phyloP scores from a whole-genome alignment of 2,888 invertebrate species.

The Brassicogethes aeneus region DNA sequence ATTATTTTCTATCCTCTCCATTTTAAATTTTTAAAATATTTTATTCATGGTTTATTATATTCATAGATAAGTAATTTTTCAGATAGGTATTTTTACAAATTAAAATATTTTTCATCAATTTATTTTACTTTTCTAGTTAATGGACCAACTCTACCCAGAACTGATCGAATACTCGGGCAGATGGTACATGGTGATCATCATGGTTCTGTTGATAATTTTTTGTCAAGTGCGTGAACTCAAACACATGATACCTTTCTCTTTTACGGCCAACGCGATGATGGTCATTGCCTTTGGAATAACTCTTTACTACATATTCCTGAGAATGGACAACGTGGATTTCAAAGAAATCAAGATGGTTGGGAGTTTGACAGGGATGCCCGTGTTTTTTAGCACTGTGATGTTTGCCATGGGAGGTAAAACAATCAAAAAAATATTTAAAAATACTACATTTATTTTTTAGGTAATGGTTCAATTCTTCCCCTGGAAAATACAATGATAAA shows the following conservation, averaged over 20 bases:
- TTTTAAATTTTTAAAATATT: too few species aligned
- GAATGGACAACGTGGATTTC: conserved; percentile 31
- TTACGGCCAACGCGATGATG: conserved; percentile 76
- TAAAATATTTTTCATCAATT: too few species aligned
- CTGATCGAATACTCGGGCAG: conserved; percentile 45
- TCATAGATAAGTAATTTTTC: too few species aligned
- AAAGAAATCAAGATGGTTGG: conserved; percentile 42
- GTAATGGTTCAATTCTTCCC: conserved; percentile 85
- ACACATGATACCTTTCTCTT: conserved; percentile 81
- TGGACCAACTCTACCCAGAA: conserved; percentile 50
- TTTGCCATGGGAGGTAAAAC: conserved; percentile 99
- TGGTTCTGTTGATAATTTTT: conserved; percentile 61
- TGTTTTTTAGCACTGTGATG: too few species aligned
- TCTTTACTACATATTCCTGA: conserved; percentile 71
- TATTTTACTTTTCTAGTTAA: conserved; percentile 50
- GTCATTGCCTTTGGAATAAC: conserved; percentile 66
- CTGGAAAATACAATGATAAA: conserved; percentile 90
- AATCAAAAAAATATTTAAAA: too few species aligned
- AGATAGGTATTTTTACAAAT: too few species aligned
- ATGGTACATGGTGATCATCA: conserved; percentile 56
- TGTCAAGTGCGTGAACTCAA: conserved; percentile 71
- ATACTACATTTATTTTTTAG: too few species aligned
- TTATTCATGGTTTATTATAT: too few species aligned
- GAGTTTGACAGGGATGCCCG: conserved; percentile 12
- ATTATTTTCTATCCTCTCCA: too few species aligned